A percentile compares a stretch with the other conserved stretches of the same genome.
Conservation (phyloP, 2,888 invertebrate genomes). For the Caenorhabditis plicata region DNA sequence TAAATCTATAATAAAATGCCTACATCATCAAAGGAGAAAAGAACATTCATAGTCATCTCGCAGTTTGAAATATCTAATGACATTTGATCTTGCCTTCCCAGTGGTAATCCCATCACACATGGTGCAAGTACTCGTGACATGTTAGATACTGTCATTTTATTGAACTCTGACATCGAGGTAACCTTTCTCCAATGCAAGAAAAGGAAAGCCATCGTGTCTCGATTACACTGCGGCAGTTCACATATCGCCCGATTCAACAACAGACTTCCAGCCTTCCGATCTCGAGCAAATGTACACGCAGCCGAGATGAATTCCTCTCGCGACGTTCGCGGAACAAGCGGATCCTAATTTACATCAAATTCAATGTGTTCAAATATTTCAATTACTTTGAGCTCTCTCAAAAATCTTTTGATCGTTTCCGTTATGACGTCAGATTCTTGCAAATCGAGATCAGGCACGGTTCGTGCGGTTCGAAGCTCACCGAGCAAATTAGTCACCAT, state of each 20-base stretch:
- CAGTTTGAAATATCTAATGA: slow-evolving; percentile 31
- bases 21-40: slow-evolving; percentile 42
- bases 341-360: slow-evolving; percentile 73
- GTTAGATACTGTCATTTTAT: slow-evolving; percentile 88
- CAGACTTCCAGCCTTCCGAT: slow-evolving; percentile 66
- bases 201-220: slow-evolving; percentile 90
- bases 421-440: slow-evolving; percentile 88
- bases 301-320: slow-evolving; percentile 82
- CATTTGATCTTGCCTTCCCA: slow-evolving; percentile 17
- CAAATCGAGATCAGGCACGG: slow-evolving; percentile 83
- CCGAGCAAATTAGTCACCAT: slow-evolving; percentile 73
- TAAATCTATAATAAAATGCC: neutral
- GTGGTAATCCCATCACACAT: slow-evolving; percentile 76
- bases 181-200: slow-evolving; percentile 84
- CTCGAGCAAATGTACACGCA: slow-evolving; percentile 65
- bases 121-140: slow-evolving; percentile 90
- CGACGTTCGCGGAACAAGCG: slow-evolving; percentile 79
- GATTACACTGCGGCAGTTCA: slow-evolving; percentile 85
- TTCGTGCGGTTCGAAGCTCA: slow-evolving; percentile 84
- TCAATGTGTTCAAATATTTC: no score
- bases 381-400: slow-evolving; percentile 76
- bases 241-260: slow-evolving; percentile 71
- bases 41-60: slow-evolving; percentile 35
- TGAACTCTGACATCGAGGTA: slow-evolving; percentile 65
- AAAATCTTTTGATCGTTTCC: slow-evolving; percentile 90